These are phyloP conservation scores for Vollenhovia emeryi DNA, from an alignment of 1,140 invertebrate genomes.

Conservation along the genomic window DNA sequence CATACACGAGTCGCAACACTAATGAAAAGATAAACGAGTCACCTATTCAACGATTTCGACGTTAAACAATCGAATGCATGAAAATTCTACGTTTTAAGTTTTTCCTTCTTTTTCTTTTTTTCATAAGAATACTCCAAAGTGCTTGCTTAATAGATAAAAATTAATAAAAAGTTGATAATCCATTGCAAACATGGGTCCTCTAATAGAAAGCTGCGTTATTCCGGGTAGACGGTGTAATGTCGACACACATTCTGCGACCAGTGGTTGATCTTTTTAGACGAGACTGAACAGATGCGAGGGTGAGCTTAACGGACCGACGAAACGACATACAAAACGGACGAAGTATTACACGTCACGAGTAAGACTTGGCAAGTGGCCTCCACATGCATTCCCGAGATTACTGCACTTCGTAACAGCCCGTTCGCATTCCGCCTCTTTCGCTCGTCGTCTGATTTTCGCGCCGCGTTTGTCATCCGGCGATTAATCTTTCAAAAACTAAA, in stretches of 20 bases:
- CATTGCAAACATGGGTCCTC: not conserved
- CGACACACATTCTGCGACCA: not conserved
- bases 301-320: constrained; percentile 52
- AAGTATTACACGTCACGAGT: constrained; percentile 78
- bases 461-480: constrained; percentile 6
- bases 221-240: not conserved
- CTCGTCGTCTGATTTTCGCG: constrained; percentile 56
- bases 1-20: constrained; percentile 3
- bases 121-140: not conserved
- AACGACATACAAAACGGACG: constrained; percentile 51
- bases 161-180: not conserved
- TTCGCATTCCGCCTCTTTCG: constrained; percentile 77
- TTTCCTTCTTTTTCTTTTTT: not conserved
- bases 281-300: constrained; percentile 37
- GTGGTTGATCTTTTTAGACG: constrained; percentile 35
- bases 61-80: not conserved
- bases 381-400: constrained; percentile 80
- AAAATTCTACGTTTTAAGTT: not conserved
- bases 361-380: constrained; percentile 81
- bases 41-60: not conserved
- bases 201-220: not conserved
- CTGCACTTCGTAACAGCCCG: constrained; percentile 80
- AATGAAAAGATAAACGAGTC: not conserved
- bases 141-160: not conserved
- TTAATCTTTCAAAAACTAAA: not conserved